phyloP scores from a whole-genome alignment of 2,113 vertebrate species.

The Pelodiscus sinensis region DNA sequence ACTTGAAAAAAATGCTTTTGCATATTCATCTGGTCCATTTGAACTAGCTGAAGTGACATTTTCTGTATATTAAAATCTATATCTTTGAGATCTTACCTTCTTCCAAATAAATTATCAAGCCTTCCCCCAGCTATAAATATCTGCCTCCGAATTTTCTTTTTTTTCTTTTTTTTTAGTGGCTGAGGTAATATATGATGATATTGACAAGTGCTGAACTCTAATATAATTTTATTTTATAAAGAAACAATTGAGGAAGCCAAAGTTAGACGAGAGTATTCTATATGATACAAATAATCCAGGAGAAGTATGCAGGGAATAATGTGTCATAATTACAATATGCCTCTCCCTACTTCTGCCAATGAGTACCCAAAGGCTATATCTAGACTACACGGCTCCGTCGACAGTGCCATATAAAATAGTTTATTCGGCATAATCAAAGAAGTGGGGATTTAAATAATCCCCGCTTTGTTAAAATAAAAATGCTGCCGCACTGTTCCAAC shows the following conservation, averaged over 20 bases:
- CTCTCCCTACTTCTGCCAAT: not conserved
- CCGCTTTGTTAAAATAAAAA: too few relatives aligned
- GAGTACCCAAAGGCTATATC: too few relatives aligned
- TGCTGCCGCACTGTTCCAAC: too few relatives aligned
- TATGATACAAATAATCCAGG: not conserved
- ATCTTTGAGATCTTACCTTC: not conserved
- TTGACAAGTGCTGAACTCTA: not conserved
- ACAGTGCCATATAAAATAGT: too few relatives aligned
- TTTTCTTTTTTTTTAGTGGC: not conserved
- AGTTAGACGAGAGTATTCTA: not conserved
- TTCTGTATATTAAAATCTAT: not conserved
- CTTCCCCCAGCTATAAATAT: not conserved
- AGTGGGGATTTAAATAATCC: too few relatives aligned
- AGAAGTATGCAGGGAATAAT: not conserved
- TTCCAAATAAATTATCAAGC: not conserved
- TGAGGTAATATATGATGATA: not conserved
- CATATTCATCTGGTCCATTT: not conserved
- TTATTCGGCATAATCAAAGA: too few relatives aligned
- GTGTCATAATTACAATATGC: not conserved
- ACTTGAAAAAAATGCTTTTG: not conserved
- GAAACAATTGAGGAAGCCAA: not conserved
- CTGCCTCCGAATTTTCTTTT: not conserved
- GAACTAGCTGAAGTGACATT: fast-evolving
- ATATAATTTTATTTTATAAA: not conserved
- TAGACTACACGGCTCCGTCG: too few relatives aligned